Conservation (phyloP, 2,888 invertebrate species). For the Drosophila barbarae region DNA sequence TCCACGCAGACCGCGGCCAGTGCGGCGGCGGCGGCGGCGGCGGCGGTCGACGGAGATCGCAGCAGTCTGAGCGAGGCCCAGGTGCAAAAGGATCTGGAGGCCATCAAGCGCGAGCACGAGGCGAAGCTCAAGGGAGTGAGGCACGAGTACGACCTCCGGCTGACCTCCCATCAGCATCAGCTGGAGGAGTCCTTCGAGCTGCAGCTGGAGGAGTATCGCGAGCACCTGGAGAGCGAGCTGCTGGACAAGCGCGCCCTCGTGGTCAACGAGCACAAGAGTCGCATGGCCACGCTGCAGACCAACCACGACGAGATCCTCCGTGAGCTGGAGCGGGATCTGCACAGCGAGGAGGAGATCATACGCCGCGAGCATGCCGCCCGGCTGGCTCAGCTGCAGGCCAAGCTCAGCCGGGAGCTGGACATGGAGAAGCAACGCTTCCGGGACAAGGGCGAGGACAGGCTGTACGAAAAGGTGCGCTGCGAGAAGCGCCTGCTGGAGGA, state of each 20-base stretch:
- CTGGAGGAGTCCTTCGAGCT: constrained; percentile 80
- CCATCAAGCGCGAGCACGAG: constrained; percentile 72
- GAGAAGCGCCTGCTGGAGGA: constrained; percentile 87
- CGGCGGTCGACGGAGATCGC: constrained; percentile 34
- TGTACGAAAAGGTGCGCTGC: constrained; percentile 84
- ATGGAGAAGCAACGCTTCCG: constrained; percentile 79
- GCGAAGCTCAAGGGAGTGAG: constrained; percentile 79
- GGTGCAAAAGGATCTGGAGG: constrained; percentile 73
- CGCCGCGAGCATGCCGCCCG: constrained; percentile 85
- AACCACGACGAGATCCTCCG: constrained; percentile 78
- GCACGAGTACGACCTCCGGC: constrained; percentile 77
- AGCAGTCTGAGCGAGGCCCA: constrained; percentile 52
- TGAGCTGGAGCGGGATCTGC: constrained; percentile 78
- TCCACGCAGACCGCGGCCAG: constrained; percentile 56
- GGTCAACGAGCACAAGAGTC: constrained; percentile 81
- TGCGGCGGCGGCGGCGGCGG: not conserved
- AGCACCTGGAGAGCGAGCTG: constrained; percentile 79
- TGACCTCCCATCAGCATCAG: constrained; percentile 80
- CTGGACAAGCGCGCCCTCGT: constrained; percentile 81
- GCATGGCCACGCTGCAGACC: constrained; percentile 77
- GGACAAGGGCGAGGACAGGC: constrained; percentile 79
- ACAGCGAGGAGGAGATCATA: constrained; percentile 84
- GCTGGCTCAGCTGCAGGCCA: constrained; percentile 83
- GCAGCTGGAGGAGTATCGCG: constrained; percentile 78
- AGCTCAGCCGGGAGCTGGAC: constrained; percentile 82